These are phyloP conservation scores for Cnemophilus loriae DNA, from an alignment of 2,113 vertebrate genomes.

Conservation along the genomic window DNA sequence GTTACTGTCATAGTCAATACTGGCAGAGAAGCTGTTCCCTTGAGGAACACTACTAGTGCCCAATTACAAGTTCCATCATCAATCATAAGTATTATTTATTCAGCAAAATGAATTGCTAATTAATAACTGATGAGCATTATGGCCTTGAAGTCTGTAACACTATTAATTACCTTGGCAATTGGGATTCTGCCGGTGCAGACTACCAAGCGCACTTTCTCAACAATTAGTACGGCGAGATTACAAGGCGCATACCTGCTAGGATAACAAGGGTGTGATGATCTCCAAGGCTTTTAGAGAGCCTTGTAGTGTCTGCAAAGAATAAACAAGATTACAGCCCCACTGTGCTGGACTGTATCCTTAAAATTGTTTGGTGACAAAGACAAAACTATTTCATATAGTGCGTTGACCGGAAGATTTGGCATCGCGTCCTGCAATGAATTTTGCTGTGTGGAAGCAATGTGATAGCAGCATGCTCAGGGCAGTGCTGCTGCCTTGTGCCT, in stretches of 20 bases:
- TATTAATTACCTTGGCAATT: conserved; percentile 95
- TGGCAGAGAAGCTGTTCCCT: conserved; percentile 83
- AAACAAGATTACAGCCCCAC: conserved; percentile 31
- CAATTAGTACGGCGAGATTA: conserved; percentile 77
- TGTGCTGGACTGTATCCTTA: not conserved
- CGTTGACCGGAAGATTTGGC: not conserved
- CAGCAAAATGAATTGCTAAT: conserved; percentile 99
- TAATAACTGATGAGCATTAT: conserved; percentile 99
- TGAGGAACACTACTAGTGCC: conserved; percentile 86
- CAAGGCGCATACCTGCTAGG: conserved; percentile 73
- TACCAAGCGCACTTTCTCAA: conserved; percentile 82
- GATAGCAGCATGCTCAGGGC: not conserved
- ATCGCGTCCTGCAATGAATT: not conserved
- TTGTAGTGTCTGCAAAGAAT: conserved; percentile 25
- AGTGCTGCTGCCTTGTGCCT: not conserved
- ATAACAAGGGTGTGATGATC: conserved; percentile 63
- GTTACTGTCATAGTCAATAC: conserved; percentile 83
- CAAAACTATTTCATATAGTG: not conserved
- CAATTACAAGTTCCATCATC: conserved; percentile 99
- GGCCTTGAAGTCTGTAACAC: conserved; percentile 92
- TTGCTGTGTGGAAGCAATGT: not conserved
- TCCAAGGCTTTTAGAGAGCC: conserved; percentile 61
- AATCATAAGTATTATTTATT: conserved; percentile 99
- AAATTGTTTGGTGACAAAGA: not conserved
- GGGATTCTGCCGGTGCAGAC: conserved; percentile 81